Conservation (phyloP, 2,113 vertebrate genomes). For the Lepus timidus region DNA sequence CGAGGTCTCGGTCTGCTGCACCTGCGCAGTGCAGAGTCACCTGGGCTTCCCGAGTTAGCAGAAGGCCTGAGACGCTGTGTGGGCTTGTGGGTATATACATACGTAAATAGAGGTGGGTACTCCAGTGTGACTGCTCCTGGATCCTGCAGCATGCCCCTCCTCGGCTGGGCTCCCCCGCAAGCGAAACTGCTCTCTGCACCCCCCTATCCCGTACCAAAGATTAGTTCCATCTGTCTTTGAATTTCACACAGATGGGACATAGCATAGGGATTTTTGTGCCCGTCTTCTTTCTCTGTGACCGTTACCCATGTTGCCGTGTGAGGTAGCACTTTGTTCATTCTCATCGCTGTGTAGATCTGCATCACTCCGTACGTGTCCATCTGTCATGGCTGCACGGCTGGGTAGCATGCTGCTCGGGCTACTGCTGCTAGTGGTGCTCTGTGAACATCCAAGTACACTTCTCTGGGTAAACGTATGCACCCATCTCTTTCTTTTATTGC, state of each 20-base stretch:
- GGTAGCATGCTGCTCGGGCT: neutral
- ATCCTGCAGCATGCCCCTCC: too few relatives aligned
- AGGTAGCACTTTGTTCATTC: too few relatives aligned
- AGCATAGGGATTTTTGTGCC: neutral
- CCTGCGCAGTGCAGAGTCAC: too few relatives aligned
- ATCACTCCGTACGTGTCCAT: neutral
- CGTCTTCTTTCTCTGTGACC: neutral
- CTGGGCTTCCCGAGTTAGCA: neutral
- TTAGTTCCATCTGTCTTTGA: neutral
- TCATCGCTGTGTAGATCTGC: neutral
- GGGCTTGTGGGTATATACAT: too few relatives aligned
- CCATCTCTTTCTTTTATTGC: too few relatives aligned
- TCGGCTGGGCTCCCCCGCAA: too few relatives aligned
- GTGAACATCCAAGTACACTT: too few relatives aligned
- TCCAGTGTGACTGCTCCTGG: too few relatives aligned
- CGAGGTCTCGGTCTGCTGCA: neutral
- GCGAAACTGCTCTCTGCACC: neutral
- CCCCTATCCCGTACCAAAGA: too few relatives aligned
- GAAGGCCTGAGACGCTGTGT: neutral
- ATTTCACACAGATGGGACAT: neutral
- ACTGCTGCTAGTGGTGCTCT: neutral
- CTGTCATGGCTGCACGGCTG: neutral
- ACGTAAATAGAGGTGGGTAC: too few relatives aligned
- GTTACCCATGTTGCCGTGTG: neutral
- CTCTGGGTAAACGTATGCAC: neutral